A percentile compares a stretch with the other conserved stretches of the same genome.
phyloP scores from a whole-genome alignment of 2,888 invertebrate species.

The Helicoverpa assulta region DNA sequence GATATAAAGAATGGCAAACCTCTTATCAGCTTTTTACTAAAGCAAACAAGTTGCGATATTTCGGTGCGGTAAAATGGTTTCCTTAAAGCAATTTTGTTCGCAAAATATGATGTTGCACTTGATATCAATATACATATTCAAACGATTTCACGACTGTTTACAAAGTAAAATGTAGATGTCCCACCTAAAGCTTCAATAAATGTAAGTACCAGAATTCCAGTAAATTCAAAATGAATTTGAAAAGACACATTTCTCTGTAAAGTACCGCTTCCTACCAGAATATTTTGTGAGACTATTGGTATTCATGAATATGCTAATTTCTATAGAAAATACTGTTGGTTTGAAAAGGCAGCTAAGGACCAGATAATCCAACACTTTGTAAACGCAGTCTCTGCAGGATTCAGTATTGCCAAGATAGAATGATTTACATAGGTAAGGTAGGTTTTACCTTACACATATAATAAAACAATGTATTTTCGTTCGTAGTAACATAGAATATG shows the following conservation, averaged over 20 bases:
- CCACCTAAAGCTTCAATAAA: slow-evolving; percentile 7
- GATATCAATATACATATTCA: slow-evolving; percentile 13
- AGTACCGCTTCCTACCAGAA: slow-evolving; percentile 49
- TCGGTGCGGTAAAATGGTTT: slow-evolving; percentile 56
- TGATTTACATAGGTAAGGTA: too few relatives aligned
- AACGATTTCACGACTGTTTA: slow-evolving; percentile 6
- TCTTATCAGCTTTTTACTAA: slow-evolving; percentile 70
- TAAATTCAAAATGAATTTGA: slow-evolving; percentile 42
- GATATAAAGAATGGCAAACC: slow-evolving; percentile 64
- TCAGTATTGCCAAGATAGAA: neutral
- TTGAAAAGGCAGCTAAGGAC: slow-evolving; percentile 36
- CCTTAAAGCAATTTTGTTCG: slow-evolving; percentile 29
- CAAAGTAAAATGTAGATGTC: slow-evolving; percentile 1
- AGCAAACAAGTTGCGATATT: slow-evolving; percentile 66
- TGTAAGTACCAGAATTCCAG: slow-evolving; percentile 20
- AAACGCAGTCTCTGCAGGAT: slow-evolving; percentile 24
- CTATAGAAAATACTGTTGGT: slow-evolving; percentile 47
- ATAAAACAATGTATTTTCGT: too few relatives aligned
- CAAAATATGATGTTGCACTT: neutral
- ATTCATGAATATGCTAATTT: slow-evolving; percentile 59
- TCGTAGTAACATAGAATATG: too few relatives aligned
- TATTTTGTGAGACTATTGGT: slow-evolving; percentile 47
- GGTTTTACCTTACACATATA: too few relatives aligned
- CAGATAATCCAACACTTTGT: slow-evolving; percentile 45
- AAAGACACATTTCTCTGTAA: slow-evolving; percentile 45